phyloP scores from a whole-genome alignment of 1,140 invertebrate genomes.

The Helicoverpa armigera region DNA sequence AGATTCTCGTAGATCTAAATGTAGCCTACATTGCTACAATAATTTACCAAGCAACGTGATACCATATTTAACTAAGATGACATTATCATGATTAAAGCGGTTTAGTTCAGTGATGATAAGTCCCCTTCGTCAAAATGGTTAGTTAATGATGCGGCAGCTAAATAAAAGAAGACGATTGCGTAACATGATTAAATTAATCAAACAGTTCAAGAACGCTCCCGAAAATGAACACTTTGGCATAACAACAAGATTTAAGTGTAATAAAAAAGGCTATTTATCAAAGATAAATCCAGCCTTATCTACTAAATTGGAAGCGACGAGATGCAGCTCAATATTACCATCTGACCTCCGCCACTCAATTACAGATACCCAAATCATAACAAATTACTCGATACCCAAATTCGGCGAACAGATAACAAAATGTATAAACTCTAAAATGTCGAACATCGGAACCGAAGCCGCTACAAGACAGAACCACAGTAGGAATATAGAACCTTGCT shows the following conservation, averaged over 20 bases:
- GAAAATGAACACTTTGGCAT: not conserved
- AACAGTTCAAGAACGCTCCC: too few relatives aligned
- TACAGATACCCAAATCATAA: not conserved
- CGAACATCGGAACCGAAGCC: conserved; percentile 7
- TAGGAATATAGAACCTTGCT: conserved; percentile 34
- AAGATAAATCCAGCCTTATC: too few relatives aligned
- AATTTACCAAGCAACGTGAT: too few relatives aligned
- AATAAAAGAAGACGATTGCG: conserved; percentile 3
- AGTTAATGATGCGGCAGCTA: not conserved
- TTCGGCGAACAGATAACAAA: not conserved
- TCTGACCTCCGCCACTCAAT: not conserved
- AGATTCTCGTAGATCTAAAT: not conserved
- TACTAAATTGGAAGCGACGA: too few relatives aligned
- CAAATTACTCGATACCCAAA: not conserved
- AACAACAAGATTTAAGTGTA: too few relatives aligned
- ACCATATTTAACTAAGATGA: not conserved
- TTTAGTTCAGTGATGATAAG: not conserved
- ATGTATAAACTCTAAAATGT: conserved; percentile 13
- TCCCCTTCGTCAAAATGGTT: not conserved
- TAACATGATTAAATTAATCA: not conserved
- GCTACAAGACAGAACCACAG: conserved; percentile 2
- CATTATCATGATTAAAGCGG: not conserved
- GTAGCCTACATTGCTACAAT: not conserved
- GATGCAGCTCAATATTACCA: conserved; percentile 5
- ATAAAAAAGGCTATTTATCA: too few relatives aligned